Evolutionary conservation across 92 coral and sea anemone genomes (phyloP), one percentile per base, ranked within the genome.

Genomic region (Meandrina meandrites): DNA sequence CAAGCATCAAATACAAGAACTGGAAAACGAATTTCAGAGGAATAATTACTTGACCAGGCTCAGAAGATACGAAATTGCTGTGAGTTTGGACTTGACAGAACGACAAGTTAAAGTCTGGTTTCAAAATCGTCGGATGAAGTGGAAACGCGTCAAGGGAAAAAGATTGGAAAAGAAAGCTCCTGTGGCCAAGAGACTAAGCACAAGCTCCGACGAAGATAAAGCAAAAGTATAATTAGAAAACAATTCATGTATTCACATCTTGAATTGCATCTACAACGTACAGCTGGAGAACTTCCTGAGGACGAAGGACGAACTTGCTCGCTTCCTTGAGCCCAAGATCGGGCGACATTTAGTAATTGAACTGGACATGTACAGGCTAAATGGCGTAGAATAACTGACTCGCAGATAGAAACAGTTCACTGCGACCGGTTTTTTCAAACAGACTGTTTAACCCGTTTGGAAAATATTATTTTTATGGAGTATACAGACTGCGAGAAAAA

Each of bases 41-140:
- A 97, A 97, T 69, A 97, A 97, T 91, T 97, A 97, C 90, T 83
- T 97, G 75, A 97, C 99, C 80, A 88, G 99, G 53, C 91, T 97
- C 68, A 93, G 99, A 73, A 92, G 99, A 19, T 97, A 97, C 87
- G 99, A 97, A 88, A 97, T 97, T 36, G 99, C 99, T 11, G 99
- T 97, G 79, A 94, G 97, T 80, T 88, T 97, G 91, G 99, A 97
- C 84, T 88, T 97, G 76, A 97, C 99, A 1, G 99, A 97, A 84
- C 90, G 99, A 69, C 99, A 97, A 85, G 99, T 97, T 60, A 97
- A 97, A 72, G 99, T 97, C 30, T 97, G 99, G 99, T 97, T 97
- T 75, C 99, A 97, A 90, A 97, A 97, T 75, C 89, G 99, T 19
- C 81, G 99, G 18, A 97, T 97, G 99, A 97, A 97, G 75, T 97